Base-by-base conservation (phyloP, 2,888 invertebrate species). In the Drosophila kanekoi region DNA sequence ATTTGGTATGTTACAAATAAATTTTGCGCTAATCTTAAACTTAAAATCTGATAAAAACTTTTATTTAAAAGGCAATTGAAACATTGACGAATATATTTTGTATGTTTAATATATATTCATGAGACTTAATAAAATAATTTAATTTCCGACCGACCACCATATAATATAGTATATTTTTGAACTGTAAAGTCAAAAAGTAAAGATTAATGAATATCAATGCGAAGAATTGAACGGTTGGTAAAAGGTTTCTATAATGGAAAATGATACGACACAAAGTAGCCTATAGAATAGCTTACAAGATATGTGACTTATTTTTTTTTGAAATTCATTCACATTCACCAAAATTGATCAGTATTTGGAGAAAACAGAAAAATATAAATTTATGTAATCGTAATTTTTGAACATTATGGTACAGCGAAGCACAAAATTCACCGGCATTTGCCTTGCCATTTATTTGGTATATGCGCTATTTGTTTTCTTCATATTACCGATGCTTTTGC, bases 401-500 rank as follows among this genome's bases (percentile, higher is more conserved):
- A 11, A 1, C 44, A 58, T 13, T 23, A 88, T 86, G 79, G 70
- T 79, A 5, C 54, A 62, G 10, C 70, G 72, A 1, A 54, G 56
- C 14, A 65, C 69, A 5, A 86, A 79, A 54, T 86, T 88, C 16
- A 61, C 68, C 0, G 61, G 53, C 6, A 64, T 79, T 44, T 84
- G 84, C 51, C 43, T 88, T 40, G 62, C 53, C 51, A 66, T 84
- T 23, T 84, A 84, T 23, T 6, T 69, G 32, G n/a, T 48, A 14
- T 86, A 72, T 49, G 77, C 64, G 0, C 0, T 86, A 1, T 61
- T 86, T 57, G 66, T 75, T 3, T 83, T 86, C 45, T 33, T 82
- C 13, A 8, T 79, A 5, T 45, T 84, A 57, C 87, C 87, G 14
- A n/a, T 73, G 14, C n/a, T 88, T 5, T 23, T 88, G 51, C 83